Conservation (phyloP, 2,797 vertebrate genomes). For the Cichlasoma orientale region DNA sequence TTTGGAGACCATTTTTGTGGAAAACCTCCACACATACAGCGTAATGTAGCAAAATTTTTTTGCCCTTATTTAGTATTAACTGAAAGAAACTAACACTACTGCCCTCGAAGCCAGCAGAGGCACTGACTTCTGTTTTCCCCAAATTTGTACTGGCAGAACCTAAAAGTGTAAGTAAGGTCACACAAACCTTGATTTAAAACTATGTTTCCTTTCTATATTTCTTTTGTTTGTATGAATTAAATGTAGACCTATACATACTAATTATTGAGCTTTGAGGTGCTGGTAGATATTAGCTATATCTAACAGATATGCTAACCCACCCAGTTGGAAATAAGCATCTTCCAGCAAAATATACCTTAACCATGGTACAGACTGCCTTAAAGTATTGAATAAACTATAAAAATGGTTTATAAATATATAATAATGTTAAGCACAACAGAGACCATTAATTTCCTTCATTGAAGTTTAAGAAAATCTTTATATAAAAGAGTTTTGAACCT, state of each 20-base stretch:
- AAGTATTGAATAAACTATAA: background rate
- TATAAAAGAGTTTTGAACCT: background rate
- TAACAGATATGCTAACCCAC: background rate
- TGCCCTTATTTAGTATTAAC: background rate
- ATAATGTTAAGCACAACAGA: background rate
- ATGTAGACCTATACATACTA: background rate
- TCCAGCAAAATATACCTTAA: background rate
- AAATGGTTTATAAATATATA: background rate
- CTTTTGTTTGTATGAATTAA: background rate
- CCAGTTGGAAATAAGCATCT: background rate
- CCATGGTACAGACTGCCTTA: background rate
- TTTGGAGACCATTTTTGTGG: too few relatives aligned
- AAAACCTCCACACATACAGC: background rate
- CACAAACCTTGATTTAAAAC: too few relatives aligned
- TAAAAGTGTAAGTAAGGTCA: too few relatives aligned
- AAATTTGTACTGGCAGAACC: too few relatives aligned
- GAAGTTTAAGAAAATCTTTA: background rate
- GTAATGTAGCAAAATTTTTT: background rate
- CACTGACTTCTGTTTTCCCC: too few relatives aligned
- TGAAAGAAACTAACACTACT: background rate
- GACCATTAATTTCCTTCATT: background rate
- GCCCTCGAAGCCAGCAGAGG: background rate
- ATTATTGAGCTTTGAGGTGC: background rate
- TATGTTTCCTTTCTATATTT: too few relatives aligned
- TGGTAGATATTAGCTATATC: background rate